Percentiles rank a stretch among this genome's conserved stretches.
Evolutionary conservation across 2,113 vertebrate species (phyloP).

Genomic region (Eptesicus fuscus): DNA sequence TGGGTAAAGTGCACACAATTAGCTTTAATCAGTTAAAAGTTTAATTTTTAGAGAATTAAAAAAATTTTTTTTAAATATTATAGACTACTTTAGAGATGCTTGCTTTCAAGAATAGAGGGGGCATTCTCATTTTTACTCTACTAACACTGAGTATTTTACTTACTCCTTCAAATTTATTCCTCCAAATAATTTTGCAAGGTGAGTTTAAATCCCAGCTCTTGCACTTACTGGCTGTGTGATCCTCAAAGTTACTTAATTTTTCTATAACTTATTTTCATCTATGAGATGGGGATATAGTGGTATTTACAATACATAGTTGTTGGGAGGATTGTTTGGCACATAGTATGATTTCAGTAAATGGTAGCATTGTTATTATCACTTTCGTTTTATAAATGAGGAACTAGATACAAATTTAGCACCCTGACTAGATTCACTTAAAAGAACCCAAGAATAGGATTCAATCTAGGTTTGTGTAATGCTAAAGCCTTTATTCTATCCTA

Average conservation of each 20-base stretch:
- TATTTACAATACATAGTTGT: constrained; percentile 27
- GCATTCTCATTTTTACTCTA: neutral
- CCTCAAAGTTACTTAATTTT: constrained; percentile 38
- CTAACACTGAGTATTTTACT: neutral
- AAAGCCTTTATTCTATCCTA: constrained; percentile 12
- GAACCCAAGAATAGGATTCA: constrained; percentile 7
- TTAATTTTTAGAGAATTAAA: constrained; percentile 20
- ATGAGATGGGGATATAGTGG: constrained; percentile 1
- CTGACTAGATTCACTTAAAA: constrained; percentile 23
- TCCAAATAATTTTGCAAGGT: constrained; percentile 44
- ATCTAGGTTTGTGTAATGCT: constrained; percentile 25
- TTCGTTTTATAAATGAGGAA: constrained; percentile 43
- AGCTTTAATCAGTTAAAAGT: constrained; percentile 23
- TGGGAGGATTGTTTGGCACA: neutral
- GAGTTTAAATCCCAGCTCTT: constrained; percentile 25
- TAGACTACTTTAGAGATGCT: neutral
- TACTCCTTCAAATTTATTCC: constrained; percentile 24
- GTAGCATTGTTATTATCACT: constrained; percentile 13
- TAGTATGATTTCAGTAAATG: neutral
- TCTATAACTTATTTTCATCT: neutral
- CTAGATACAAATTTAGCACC: neutral
- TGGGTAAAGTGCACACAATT: constrained; percentile 7
- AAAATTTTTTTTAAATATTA: neutral
- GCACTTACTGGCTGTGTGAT: neutral
- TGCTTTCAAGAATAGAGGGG: neutral